These are phyloP conservation scores for Gymnopithys bicolor DNA, from an alignment of 2,797 vertebrate species.

Conservation along the genomic window DNA sequence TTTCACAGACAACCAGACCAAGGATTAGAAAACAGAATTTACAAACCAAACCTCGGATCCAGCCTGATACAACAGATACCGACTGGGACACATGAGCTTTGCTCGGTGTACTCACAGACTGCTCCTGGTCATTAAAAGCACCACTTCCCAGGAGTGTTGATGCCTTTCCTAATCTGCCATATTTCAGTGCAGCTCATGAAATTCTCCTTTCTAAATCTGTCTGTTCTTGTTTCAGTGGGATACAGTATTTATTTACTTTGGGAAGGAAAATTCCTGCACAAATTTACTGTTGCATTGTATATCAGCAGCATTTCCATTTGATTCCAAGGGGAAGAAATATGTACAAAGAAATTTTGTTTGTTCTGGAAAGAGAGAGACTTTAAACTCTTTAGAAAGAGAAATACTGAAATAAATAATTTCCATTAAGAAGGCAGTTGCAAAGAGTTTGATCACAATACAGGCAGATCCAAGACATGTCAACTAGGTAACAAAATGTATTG, in stretches of 20 bases:
- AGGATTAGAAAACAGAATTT: neutral
- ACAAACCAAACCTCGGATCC: neutral
- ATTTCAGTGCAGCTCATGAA: neutral
- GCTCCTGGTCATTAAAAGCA: neutral
- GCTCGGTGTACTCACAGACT: neutral
- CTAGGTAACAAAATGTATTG: neutral
- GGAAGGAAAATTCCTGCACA: conserved; percentile 1
- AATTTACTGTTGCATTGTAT: neutral
- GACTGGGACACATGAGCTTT: neutral
- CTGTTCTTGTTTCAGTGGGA: neutral
- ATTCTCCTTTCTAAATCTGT: neutral
- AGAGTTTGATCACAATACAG: neutral
- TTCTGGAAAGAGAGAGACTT: neutral
- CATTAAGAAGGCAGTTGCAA: neutral
- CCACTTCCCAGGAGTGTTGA: neutral
- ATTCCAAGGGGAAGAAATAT: neutral
- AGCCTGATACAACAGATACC: neutral
- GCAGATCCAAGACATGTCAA: neutral
- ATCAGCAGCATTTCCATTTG: neutral
- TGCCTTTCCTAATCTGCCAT: neutral
- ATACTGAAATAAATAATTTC: neutral
- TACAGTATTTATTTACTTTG: neutral
- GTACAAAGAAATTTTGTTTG: neutral
- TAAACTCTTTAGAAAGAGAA: neutral
- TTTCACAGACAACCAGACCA: neutral